These are phyloP conservation scores for Drosophila mulleri DNA, from an alignment of 2,888 invertebrate genomes.

Conservation along the genomic window DNA sequence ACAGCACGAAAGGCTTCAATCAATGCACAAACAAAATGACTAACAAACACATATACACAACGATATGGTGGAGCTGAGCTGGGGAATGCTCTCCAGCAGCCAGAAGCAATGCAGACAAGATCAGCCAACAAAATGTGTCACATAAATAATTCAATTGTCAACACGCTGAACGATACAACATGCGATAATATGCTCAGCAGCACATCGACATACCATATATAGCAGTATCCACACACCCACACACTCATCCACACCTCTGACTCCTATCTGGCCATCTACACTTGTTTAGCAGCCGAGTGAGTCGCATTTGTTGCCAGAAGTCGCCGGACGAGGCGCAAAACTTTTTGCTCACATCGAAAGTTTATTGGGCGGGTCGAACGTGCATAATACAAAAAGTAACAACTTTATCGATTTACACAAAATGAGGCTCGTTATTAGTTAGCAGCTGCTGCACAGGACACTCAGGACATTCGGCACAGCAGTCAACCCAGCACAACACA, in stretches of 20 bases:
- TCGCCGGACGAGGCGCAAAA: conserved; percentile 48
- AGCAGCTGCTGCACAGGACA: conserved; percentile 48
- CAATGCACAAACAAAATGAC: conserved; percentile 75
- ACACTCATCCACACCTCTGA: background rate
- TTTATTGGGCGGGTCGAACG: conserved; percentile 57
- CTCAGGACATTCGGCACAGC: conserved; percentile 19
- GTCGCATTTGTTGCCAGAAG: conserved; percentile 30
- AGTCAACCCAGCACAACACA: conserved; percentile 8
- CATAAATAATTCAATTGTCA: conserved; percentile 82
- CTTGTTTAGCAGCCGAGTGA: conserved; percentile 17
- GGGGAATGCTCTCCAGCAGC: conserved; percentile 4
- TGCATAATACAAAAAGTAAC: conserved; percentile 64
- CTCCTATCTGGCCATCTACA: background rate
- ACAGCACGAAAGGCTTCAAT: conserved; percentile 74
- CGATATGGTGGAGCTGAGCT: background rate
- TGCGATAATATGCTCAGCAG: conserved; percentile 68
- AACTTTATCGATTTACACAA: conserved; percentile 79
- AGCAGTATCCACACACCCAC: background rate
- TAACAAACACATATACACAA: conserved; percentile 37
- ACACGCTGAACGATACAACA: conserved; percentile 70
- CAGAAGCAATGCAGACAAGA: conserved; percentile 41
- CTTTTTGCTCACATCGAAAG: conserved; percentile 55
- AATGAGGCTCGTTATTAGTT: conserved; percentile 79
- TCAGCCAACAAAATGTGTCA: conserved; percentile 53
- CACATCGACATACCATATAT: background rate